Conservation (phyloP, 2,113 vertebrate species). For the Candoia aspera region DNA sequence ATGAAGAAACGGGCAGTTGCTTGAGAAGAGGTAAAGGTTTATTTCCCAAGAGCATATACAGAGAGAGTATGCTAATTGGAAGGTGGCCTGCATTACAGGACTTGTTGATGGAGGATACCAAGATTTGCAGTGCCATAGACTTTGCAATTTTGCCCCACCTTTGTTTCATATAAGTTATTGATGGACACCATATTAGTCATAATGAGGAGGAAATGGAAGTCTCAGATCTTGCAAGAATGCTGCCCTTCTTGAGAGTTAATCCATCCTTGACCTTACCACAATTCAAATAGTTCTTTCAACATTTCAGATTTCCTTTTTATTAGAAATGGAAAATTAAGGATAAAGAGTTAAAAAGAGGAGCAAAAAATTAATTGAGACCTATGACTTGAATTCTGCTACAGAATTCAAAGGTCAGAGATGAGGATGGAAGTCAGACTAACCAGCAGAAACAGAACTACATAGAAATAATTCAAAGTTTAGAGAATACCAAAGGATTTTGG, state of each 20-base stretch:
- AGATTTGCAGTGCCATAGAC: not conserved
- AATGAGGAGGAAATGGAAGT: not conserved
- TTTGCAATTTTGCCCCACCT: not conserved
- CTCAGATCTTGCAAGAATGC: not conserved
- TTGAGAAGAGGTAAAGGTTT: too few species aligned
- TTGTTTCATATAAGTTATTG: not conserved
- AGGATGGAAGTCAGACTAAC: too few species aligned
- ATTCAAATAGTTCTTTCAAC: not conserved
- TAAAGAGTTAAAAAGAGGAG: not conserved
- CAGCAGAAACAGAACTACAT: too few species aligned
- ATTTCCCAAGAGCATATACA: too few species aligned
- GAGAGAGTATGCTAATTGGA: too few species aligned
- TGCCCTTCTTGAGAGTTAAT: not conserved
- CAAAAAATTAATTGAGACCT: not conserved
- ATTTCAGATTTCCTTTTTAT: not conserved
- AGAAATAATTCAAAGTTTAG: too few species aligned
- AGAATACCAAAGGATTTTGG: too few species aligned
- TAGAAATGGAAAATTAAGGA: not conserved
- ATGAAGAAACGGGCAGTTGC: too few species aligned
- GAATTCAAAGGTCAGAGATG: too few species aligned
- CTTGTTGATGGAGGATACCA: not conserved
- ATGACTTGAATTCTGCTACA: not conserved
- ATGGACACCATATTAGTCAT: not conserved
- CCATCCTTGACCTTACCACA: not conserved
- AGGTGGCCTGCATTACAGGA: too few species aligned